Percentiles rank a stretch among this genome's conserved stretches.
phyloP scores from a whole-genome alignment of 92 coral and sea anemone species.

The Actinostola sp. region DNA sequence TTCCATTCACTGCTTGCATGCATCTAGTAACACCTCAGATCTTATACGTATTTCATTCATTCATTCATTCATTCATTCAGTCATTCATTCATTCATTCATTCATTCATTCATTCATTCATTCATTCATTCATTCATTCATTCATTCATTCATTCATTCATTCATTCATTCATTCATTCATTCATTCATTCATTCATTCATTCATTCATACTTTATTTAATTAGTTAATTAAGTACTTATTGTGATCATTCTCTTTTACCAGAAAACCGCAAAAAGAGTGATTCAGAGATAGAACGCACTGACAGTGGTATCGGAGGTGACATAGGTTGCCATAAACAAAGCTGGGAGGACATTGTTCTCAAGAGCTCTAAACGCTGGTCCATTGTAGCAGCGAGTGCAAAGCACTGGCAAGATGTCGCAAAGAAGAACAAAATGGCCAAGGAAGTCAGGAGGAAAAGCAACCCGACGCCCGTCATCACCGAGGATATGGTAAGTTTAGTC shows the following conservation, averaged over 20 bases:
- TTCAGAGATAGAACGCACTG: constrained; percentile 87
- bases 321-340: constrained; percentile 75
- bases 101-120: not conserved
- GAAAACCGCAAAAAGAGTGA: constrained; percentile 65
- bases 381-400: constrained; percentile 87
- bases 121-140: not conserved
- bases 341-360: constrained; percentile 87
- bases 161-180: too few species aligned
- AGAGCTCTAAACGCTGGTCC: constrained; percentile 90
- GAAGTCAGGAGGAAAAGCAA: constrained; percentile 40
- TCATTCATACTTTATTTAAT: not conserved
- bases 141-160: too few species aligned
- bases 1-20: too few species aligned
- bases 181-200: not conserved
- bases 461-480: constrained; percentile 56
- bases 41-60: not conserved
- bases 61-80: not conserved
- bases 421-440: constrained; percentile 40
- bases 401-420: constrained; percentile 89
- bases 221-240: not conserved
- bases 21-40: too few species aligned
- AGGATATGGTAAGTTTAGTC: constrained; percentile 77
- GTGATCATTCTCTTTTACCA: constrained; percentile 12
- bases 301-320: constrained; percentile 97
- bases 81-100: constrained; percentile 3